Conservation (phyloP, 2,888 invertebrate species). For the Enchytraeus crypticus region DNA sequence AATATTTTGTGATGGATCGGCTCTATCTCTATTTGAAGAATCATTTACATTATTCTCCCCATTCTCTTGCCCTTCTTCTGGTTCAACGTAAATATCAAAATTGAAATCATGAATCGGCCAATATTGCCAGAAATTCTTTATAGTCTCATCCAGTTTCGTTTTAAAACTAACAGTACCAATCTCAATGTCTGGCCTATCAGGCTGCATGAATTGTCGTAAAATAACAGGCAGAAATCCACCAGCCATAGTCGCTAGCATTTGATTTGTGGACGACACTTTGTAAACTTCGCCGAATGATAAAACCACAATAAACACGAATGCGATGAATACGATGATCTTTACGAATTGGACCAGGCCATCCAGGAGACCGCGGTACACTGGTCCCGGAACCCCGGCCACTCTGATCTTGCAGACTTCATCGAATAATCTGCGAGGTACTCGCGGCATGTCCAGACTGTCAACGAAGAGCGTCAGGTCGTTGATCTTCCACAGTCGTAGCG, state of each 20-base stretch:
- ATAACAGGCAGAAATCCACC: constrained; percentile 31
- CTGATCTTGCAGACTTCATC: constrained; percentile 41
- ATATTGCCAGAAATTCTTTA: constrained; percentile 40
- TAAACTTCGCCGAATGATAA: constrained; percentile 44
- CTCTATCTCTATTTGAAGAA: too few relatives aligned
- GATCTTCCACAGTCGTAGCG: constrained; percentile 34
- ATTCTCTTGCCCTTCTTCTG: too few relatives aligned
- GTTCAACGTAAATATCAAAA: too few relatives aligned
- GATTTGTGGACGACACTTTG: constrained; percentile 44
- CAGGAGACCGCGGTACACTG: constrained; percentile 42
- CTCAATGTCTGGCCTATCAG: constrained; percentile 38
- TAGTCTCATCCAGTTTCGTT: constrained; percentile 45
- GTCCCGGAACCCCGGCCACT: constrained; percentile 44
- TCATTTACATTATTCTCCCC: too few relatives aligned
- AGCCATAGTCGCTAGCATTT: constrained; percentile 43
- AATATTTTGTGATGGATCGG: too few relatives aligned
- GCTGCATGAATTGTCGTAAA: constrained; percentile 35
- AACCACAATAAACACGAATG: constrained; percentile 46
- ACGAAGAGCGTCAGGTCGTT: constrained; percentile 43
- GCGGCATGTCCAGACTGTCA: constrained; percentile 44
- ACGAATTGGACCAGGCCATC: constrained; percentile 43
- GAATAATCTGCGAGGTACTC: constrained; percentile 42
- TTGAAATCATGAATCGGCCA: constrained; percentile 43
- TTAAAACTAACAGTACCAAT: constrained; percentile 44
- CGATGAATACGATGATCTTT: constrained; percentile 41